These are phyloP conservation scores for Cygnus olor DNA, from an alignment of 2,797 vertebrate species.

Conservation along the genomic window DNA sequence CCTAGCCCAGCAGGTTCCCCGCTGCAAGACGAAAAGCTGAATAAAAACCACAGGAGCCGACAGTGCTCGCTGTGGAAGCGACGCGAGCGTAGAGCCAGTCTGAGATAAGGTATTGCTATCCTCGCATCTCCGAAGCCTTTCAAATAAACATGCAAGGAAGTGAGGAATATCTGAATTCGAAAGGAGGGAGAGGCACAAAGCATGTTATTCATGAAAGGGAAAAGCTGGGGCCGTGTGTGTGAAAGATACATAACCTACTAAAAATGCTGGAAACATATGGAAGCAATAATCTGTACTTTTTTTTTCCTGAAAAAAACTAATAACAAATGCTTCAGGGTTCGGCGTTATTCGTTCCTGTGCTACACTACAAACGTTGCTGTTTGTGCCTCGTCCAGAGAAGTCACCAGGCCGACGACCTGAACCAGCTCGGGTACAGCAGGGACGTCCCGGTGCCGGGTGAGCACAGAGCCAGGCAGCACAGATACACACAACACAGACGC, in stretches of 20 bases:
- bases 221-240: slow-evolving; percentile 22
- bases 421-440: background rate
- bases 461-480: background rate
- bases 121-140: slow-evolving; percentile 34
- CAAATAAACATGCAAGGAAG: slow-evolving; percentile 30
- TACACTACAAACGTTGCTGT: background rate
- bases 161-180: slow-evolving; percentile 35
- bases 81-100: background rate
- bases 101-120: background rate
- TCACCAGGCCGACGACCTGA: background rate
- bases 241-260: slow-evolving; percentile 66
- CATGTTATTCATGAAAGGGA: slow-evolving; percentile 65
- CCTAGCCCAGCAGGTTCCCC: background rate
- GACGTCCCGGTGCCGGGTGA: background rate
- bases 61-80: accelerated
- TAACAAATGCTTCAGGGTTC: slow-evolving; percentile 52
- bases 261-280: slow-evolving; percentile 70
- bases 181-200: slow-evolving; percentile 58
- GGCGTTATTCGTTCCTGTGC: background rate
- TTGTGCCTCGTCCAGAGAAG: too few relatives aligned
- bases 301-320: background rate
- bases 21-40: background rate
- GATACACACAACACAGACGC: too few relatives aligned
- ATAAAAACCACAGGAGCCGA: background rate
- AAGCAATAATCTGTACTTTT: slow-evolving; percentile 61